Evolutionary conservation across 2,888 invertebrate genomes (phyloP), one percentile per base, ranked within the genome.

Genomic region (Heteropelma amictum): DNA sequence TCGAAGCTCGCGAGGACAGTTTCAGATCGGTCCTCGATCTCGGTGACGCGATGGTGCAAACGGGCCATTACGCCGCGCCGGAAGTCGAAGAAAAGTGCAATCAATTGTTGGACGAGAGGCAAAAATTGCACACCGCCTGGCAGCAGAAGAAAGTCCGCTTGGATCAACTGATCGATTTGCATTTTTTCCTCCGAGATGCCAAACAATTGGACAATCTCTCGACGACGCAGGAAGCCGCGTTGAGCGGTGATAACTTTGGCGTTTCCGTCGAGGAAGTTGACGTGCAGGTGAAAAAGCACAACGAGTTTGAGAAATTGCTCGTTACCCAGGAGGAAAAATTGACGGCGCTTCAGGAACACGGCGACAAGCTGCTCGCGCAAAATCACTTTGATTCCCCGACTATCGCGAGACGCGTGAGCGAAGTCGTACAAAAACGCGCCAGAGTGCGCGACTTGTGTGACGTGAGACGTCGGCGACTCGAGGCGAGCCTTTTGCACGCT

Each of bases 161-260:
- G 42, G 97, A 97, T 87, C 97, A 98, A 88, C 92, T 97, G 76
- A 96, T 97, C 76, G 97, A 98, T 89, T 91, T 98, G 83, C 98
- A 98, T 90, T 95, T 97, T 89, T 98, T 99, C 93, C 90, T 97
- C 77, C 92, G 98, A 1, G 99, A 99, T 90, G 97, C 97, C 10
- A 96, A 97, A 85, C 96, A 96, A 88, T 92, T 99, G 73, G 96
- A 98, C 86, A 95, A 96, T 77, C 92, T 96, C 10, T 96, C 97
- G 76, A 94, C 94, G 10, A 93, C 96, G 0, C 98, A 98, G 89
- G 97, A 98, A 86, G 95, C 94, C 0, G 93, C 95, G 0, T 86
- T 96, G 0, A 91, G 92, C 88, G 93, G 93, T 67, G 92, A 93
- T 0, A 94, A 95, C 81, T 93, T 94, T 72, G 94, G 95, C 0